phyloP scores from a whole-genome alignment of 2,113 vertebrate species.

The Macrotus californicus region DNA sequence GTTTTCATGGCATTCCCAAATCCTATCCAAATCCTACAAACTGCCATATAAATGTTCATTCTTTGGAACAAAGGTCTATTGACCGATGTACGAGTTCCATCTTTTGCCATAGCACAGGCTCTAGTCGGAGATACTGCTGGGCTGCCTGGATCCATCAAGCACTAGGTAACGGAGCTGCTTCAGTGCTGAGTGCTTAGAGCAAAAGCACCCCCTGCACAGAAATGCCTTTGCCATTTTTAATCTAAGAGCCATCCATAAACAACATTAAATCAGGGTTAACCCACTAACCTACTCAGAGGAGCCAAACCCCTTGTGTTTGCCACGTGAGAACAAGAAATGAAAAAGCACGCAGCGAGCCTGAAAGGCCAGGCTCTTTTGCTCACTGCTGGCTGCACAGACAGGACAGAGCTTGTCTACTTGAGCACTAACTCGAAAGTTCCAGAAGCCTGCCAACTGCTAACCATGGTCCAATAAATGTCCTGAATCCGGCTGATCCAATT shows the following conservation, averaged over 20 bases:
- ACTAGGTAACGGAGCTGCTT: background rate
- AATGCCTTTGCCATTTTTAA: background rate
- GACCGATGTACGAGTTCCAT: too few relatives aligned
- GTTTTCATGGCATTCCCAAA: background rate
- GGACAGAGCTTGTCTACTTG: background rate
- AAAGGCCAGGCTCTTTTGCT: background rate
- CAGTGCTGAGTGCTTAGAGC: background rate
- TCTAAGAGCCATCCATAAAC: background rate
- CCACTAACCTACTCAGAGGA: background rate
- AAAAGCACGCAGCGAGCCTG: background rate
- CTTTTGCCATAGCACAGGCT: background rate
- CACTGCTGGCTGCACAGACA: fast-evolving
- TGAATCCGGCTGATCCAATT: background rate
- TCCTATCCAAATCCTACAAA: background rate
- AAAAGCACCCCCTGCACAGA: background rate
- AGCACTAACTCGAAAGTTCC: background rate
- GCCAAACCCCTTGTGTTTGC: background rate
- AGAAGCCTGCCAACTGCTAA: background rate
- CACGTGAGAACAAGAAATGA: background rate
- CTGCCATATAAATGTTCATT: background rate
- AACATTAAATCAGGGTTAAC: background rate
- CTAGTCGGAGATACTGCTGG: background rate
- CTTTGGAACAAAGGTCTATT: background rate
- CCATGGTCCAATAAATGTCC: background rate
- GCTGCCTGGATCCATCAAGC: too few relatives aligned